A percentile compares a stretch with the other conserved stretches of the same genome.
These are phyloP conservation scores for Dromas ardeola DNA, from an alignment of 2,113 vertebrate genomes.

Conservation along the genomic window DNA sequence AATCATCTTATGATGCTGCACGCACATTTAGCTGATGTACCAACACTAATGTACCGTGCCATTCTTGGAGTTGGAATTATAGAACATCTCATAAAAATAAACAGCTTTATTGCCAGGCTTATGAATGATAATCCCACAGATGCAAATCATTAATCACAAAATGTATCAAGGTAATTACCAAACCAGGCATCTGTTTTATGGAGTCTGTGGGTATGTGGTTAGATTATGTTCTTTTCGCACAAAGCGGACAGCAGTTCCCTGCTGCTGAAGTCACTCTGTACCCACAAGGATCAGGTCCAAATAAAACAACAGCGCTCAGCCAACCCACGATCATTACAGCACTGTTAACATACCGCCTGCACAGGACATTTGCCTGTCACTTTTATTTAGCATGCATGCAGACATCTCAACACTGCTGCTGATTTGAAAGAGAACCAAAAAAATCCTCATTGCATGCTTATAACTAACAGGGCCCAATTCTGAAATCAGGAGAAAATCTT, in stretches of 20 bases:
- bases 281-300: not conserved
- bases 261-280: not conserved
- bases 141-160: constrained; percentile 42
- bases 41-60: constrained; percentile 17
- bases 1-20: not conserved
- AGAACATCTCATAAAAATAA: constrained; percentile 41
- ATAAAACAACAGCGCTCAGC: not conserved
- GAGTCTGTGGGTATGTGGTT: not conserved
- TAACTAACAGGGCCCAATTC: not conserved
- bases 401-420: not conserved
- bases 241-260: not conserved
- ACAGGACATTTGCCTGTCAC: not conserved
- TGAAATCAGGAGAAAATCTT: not conserved
- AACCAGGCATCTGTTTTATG: not conserved
- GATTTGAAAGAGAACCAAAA: not conserved
- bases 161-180: not conserved
- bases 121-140: constrained; percentile 32
- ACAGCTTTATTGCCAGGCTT: not conserved
- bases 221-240: not conserved
- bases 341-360: not conserved
- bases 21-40: constrained; percentile 35
- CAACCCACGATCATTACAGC: not conserved
- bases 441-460: not conserved
- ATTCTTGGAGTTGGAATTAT: constrained; percentile 8
- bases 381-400: not conserved